These are phyloP conservation scores for Solenopsis fugax DNA, from an alignment of 1,140 invertebrate species.

Conservation along the genomic window DNA sequence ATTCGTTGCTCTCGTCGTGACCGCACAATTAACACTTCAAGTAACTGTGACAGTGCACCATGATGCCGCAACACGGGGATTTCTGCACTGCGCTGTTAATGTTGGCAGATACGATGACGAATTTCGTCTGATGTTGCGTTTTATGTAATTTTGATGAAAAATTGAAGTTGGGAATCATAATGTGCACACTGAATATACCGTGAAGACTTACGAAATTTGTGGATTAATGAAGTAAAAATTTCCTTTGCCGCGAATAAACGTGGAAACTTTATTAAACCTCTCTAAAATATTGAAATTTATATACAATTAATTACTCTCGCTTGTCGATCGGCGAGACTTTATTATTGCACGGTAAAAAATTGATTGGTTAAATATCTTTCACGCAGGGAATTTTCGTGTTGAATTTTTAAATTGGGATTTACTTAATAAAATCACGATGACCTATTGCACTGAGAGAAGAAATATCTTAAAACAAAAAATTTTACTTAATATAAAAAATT, in stretches of 20 bases:
- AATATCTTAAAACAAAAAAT: too few species aligned
- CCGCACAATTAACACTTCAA: constrained; percentile 30
- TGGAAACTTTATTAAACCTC: background rate
- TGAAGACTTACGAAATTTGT: background rate
- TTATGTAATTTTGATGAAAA: background rate
- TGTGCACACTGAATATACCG: background rate
- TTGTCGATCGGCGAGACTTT: background rate
- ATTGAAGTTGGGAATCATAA: background rate
- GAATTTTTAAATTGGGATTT: too few species aligned
- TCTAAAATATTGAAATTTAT: background rate
- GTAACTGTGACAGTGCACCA: background rate
- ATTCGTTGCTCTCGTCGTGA: constrained; percentile 34
- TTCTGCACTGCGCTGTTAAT: constrained; percentile 6
- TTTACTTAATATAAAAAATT: too few species aligned
- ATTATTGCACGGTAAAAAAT: background rate
- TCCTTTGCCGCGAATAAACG: background rate
- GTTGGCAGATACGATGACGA: background rate
- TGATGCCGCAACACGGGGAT: constrained; percentile 17
- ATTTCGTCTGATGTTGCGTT: background rate
- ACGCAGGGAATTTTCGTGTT: background rate
- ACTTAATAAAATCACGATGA: too few species aligned
- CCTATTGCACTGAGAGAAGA: too few species aligned
- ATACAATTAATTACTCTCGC: background rate
- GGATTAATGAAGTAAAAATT: background rate
- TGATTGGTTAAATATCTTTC: background rate